These are phyloP conservation scores for Steatornis caripensis DNA, from an alignment of 2,113 vertebrate species.

Conservation along the genomic window DNA sequence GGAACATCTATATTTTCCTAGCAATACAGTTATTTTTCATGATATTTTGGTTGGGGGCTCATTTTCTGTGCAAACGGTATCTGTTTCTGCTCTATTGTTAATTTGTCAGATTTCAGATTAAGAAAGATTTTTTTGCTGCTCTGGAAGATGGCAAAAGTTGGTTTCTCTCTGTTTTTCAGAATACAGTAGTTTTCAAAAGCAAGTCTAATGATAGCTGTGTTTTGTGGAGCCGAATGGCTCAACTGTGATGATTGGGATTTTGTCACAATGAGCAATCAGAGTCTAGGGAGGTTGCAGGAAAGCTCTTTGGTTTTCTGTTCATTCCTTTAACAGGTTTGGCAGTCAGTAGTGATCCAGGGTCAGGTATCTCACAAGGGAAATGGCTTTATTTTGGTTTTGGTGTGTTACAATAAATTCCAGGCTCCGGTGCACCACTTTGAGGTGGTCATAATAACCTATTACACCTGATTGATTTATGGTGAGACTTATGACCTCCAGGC, in stretches of 20 bases:
- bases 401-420: background rate
- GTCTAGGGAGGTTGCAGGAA: background rate
- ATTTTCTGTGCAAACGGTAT: background rate
- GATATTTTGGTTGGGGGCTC: background rate
- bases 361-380: background rate
- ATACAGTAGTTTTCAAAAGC: background rate
- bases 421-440: background rate
- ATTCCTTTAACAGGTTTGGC: background rate
- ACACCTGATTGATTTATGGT: background rate
- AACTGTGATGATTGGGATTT: background rate
- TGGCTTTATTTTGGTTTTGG: background rate
- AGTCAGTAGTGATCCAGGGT: background rate
- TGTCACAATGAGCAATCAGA: background rate
- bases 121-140: background rate
- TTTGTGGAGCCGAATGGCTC: background rate
- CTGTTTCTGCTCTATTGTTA: background rate
- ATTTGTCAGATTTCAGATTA: background rate
- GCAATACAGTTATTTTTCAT: background rate
- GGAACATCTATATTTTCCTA: background rate
- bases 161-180: background rate
- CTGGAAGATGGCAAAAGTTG: background rate
- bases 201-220: background rate
- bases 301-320: background rate
- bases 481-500: background rate
- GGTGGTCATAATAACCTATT: background rate